Evolutionary conservation across 2,797 vertebrate species (phyloP), one percentile per base, ranked within the genome.

Genomic region (Silurus lanzhouensis): DNA sequence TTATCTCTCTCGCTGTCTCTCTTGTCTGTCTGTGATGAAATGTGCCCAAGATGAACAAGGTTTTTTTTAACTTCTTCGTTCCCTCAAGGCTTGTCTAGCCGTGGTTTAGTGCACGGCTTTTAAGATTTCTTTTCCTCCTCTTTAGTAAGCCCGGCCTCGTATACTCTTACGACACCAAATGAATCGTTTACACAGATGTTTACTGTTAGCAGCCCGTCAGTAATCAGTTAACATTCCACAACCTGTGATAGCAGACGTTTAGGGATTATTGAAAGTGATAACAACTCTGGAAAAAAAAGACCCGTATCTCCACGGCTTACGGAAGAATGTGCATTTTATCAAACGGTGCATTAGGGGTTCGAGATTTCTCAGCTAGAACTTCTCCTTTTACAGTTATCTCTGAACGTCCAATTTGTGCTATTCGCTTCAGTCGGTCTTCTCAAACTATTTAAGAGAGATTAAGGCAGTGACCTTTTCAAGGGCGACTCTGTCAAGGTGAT

Each of bases 41-140:
- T 92, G 83, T 84, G 52, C 84, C 77, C 88, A 90, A 90, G 91
- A 91, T 93, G 89, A 89, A 90, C 85, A 60, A 79, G 52, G 75
- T 80, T 90, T 89, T 61, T 20, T 68, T 38, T 14, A 20, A 3
- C 7, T 9, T 25, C 7, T 4, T 66, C 20, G 87, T 31, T 64
- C 75, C 48, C 20, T 38, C 48, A 25, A 67, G 31, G 64, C 27
- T 58, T 10, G 61, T 55, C 71, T 82, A 19, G 46, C 58, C n/a
- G 19, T 75, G 44, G 63, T 61, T 80, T 61, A 78, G 76, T 44
- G 76, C 57, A 78, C 19, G 74, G 52, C 52, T 76, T 83, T 84
- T 31, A 58, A 78, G 64, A 70, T 48, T 63, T 12, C 63, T 78
- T n/a, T 46, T 67, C 63, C 58, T 61, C 60, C 55, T 22, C 48